These are phyloP conservation scores for Ceyx cyanopectus DNA, from an alignment of 2,113 vertebrate species.

Conservation along the genomic window DNA sequence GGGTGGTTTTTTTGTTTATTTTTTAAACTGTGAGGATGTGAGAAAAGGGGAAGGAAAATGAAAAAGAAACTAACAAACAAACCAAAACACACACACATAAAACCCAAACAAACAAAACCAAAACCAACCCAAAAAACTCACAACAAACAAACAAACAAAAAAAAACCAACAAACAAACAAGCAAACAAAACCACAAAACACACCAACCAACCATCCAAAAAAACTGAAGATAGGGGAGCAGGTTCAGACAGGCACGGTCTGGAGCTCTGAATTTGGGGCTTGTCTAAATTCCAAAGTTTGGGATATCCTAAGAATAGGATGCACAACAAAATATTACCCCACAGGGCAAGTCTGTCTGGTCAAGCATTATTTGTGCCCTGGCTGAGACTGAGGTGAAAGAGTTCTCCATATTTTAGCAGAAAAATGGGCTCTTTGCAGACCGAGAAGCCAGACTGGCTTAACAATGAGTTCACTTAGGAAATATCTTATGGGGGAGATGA, in stretches of 20 bases:
- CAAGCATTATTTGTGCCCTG: background rate
- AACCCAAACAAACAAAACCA: too few relatives aligned
- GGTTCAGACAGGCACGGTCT: background rate
- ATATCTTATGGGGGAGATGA: background rate
- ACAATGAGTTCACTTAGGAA: background rate
- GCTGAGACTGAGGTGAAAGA: background rate
- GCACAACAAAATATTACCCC: background rate
- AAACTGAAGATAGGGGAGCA: background rate
- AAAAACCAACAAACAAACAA: fast-evolving
- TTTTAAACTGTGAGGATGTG: fast-evolving
- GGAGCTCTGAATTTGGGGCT: background rate
- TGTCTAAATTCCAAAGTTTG: background rate
- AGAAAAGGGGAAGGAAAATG: background rate
- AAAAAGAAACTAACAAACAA: background rate
- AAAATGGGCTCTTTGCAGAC: background rate
- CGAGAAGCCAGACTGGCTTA: background rate
- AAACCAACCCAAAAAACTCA: too few relatives aligned
- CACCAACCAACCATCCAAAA: fast-evolving
- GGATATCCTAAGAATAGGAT: background rate
- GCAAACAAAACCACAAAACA: too few relatives aligned
- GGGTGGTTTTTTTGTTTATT: fast-evolving
- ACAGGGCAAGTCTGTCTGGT: fast-evolving
- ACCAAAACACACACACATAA: too few relatives aligned
- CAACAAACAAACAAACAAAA: too few relatives aligned
- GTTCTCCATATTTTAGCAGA: background rate